Percentiles rank a stretch among this genome's conserved stretches.
phyloP scores from a whole-genome alignment of 2,113 vertebrate species.

The Hoplias malabaricus region DNA sequence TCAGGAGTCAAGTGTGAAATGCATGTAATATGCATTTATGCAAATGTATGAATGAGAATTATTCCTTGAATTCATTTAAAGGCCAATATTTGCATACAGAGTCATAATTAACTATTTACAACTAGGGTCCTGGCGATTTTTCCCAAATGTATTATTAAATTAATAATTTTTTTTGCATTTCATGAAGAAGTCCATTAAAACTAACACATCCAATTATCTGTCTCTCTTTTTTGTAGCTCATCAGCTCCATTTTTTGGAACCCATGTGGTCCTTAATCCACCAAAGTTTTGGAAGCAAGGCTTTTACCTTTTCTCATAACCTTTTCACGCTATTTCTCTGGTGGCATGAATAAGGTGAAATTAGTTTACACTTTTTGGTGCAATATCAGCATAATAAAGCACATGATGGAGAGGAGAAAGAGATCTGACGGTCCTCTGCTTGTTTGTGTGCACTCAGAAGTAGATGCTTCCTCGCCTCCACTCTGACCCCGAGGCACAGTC shows the following conservation, averaged over 20 bases:
- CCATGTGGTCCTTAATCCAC: slow-evolving; percentile 36
- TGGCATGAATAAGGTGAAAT: slow-evolving; percentile 57
- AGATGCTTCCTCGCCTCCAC: slow-evolving; percentile 61
- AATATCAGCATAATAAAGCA: slow-evolving; percentile 71
- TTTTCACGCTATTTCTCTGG: slow-evolving; percentile 62
- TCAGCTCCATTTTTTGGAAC: slow-evolving; percentile 37
- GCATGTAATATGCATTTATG: slow-evolving; percentile 79
- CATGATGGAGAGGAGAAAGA: slow-evolving; percentile 71
- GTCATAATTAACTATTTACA: slow-evolving; percentile 66
- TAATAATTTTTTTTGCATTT: neutral
- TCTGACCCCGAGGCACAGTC: slow-evolving; percentile 76
- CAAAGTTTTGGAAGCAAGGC: slow-evolving; percentile 42
- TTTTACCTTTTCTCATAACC: slow-evolving; percentile 57
- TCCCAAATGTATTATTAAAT: slow-evolving; percentile 30
- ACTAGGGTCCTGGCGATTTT: slow-evolving; percentile 44
- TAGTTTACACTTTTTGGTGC: slow-evolving; percentile 71
- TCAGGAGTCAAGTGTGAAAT: slow-evolving; percentile 54
- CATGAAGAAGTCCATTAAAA: slow-evolving; percentile 23
- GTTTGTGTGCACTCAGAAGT: slow-evolving; percentile 64
- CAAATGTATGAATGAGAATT: slow-evolving; percentile 70
- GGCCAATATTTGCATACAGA: slow-evolving; percentile 77
- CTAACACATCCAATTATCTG: slow-evolving; percentile 42
- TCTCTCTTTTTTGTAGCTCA: neutral
- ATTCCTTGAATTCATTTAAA: slow-evolving; percentile 75
- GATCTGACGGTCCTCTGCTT: slow-evolving; percentile 71